Percentiles rank a stretch among this genome's conserved stretches.
Conservation (phyloP, 1,140 invertebrate species). For the Tetramorium alpestre region DNA sequence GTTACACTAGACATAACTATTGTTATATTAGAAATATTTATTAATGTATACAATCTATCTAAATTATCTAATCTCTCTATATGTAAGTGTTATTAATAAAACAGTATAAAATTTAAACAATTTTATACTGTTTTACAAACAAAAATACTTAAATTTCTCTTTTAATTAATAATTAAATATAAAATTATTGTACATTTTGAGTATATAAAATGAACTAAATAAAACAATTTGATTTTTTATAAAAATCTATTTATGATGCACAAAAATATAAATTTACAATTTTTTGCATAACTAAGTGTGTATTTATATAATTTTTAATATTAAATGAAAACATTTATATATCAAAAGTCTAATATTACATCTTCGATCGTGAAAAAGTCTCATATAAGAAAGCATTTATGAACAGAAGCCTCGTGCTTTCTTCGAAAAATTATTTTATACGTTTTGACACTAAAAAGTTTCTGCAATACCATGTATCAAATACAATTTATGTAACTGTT, state of each 20-base stretch:
- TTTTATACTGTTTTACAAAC: background rate
- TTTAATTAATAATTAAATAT: background rate
- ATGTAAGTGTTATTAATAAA: background rate
- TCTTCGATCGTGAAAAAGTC: background rate
- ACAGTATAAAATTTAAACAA: background rate
- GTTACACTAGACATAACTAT: too few species aligned
- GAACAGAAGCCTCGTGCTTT: background rate
- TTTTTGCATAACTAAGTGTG: background rate
- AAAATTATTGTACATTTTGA: background rate
- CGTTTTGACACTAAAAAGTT: background rate
- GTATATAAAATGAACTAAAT: background rate
- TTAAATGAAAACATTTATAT: background rate
- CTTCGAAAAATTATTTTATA: constrained; percentile 2
- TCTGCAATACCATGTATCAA: background rate
- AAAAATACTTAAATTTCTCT: background rate
- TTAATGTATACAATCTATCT: background rate
- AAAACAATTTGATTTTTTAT: constrained; percentile 13
- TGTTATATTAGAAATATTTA: background rate
- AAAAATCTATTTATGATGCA: constrained; percentile 34
- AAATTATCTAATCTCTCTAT: too few species aligned
- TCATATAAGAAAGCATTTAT: background rate
- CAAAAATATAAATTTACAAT: constrained; percentile 39
- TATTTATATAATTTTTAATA: background rate
- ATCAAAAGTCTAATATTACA: background rate
- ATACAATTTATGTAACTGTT: background rate